Percentiles rank a stretch among this genome's conserved stretches.
Evolutionary conservation across 1,140 invertebrate species (phyloP).

Genomic region (Bombus confusus): DNA sequence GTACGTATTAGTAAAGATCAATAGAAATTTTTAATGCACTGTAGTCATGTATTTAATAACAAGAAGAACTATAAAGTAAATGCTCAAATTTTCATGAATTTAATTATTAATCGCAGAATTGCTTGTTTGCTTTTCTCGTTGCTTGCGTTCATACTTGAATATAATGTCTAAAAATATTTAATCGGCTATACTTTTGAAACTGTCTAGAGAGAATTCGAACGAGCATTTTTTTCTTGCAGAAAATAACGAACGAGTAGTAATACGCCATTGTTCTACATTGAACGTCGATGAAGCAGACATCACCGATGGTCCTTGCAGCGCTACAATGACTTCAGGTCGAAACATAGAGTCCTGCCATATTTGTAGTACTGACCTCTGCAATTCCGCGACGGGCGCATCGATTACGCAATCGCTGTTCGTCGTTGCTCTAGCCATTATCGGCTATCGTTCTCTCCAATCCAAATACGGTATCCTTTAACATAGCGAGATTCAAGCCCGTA

Average conservation of each 20-base stretch:
- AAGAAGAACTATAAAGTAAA: too few relatives aligned
- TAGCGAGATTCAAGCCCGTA: too few relatives aligned
- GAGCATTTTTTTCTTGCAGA: constrained; percentile 75
- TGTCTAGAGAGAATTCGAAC: not conserved
- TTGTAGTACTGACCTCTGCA: constrained; percentile 83
- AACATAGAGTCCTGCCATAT: constrained; percentile 83
- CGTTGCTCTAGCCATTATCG: constrained; percentile 29
- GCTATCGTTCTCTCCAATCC: constrained; percentile 49
- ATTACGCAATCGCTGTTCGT: constrained; percentile 40
- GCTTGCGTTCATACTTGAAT: not conserved
- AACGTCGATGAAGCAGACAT: constrained; percentile 82
- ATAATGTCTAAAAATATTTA: not conserved
- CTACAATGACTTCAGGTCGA: constrained; percentile 79
- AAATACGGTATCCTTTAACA: constrained; percentile 48
- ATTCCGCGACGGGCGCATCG: constrained; percentile 77
- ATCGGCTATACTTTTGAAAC: not conserved
- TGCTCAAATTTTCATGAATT: not conserved
- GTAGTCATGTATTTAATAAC: too few relatives aligned
- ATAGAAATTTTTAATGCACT: too few relatives aligned
- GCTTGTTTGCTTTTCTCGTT: not conserved
- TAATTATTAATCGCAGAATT: not conserved
- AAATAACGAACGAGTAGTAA: constrained; percentile 79
- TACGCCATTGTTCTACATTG: constrained; percentile 84
- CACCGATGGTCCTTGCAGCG: constrained; percentile 80
- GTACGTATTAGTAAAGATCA: too few relatives aligned